Evolutionary conservation across 2,797 vertebrate species (phyloP), one percentile per base, ranked within the genome.

Genomic region (Moxostoma hubbsi): DNA sequence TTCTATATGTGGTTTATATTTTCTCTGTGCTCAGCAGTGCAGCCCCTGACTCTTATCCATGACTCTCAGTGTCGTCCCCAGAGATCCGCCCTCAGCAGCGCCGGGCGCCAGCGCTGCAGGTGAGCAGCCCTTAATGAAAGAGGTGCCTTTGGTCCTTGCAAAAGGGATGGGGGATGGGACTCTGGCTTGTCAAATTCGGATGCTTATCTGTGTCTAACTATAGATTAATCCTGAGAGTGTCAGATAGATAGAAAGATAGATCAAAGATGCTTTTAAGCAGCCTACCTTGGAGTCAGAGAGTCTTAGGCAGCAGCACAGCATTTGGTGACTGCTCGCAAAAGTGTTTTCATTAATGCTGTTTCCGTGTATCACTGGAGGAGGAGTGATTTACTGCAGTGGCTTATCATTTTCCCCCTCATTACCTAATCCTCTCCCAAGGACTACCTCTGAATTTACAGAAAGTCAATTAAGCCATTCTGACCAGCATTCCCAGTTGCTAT

Each of bases 401-500:
- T 90, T 67, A 75, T 93, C 89, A 91, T 92, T 92, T 92, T 87
- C 85, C 81, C 85, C 88, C 90, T 90, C 90, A 93, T 93, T 94
- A 92, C 91, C 84, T 86, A 84, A 90, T 88, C 87, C 87, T 83
- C 89, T 90, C 89, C 91, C 90, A 93, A 93, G 92, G 92, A 90
- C 91, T 89, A 84, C 87, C 85, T 85, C 72, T 69, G 88, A 92
- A 89, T 90, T 91, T 90, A 91, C 89, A 91, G 89, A 89, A 88
- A 90, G 91, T 92, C 92, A 93, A 92, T 93, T 91, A 93, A 90
- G 91, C 85, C 81, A 85, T 92, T 92, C 89, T 89, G 90, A 93
- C 90, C 86, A 76, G 91, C 89, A 90, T 89, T 90, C 91, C 89
- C 89, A 85, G 72, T 66, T 87, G 90, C 92, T 90, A 91, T 94